Evolutionary conservation across 2,113 vertebrate genomes (phyloP), one percentile per base, ranked within the genome.

Genomic region (Proterorhinus semilunaris): DNA sequence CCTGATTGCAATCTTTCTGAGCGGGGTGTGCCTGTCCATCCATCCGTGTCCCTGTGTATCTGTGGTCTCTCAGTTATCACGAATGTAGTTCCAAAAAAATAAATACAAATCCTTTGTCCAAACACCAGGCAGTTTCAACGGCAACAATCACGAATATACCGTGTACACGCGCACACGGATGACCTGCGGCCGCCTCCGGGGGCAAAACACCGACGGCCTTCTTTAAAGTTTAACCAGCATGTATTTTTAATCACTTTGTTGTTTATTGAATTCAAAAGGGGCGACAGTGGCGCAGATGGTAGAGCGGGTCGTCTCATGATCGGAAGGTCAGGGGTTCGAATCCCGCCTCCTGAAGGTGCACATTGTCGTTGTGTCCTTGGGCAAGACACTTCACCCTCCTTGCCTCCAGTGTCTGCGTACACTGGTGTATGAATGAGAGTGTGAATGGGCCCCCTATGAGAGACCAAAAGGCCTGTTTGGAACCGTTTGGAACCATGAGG

Each of bases 211-310:
- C 3, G 1, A 10, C 8, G 53, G 17, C 16, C 9, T 55, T 55
- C 53, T 55, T 55, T 27, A 58, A 58, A 42, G 10, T 58, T 58
- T 58, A 58, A 42, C 55, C 27, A 42, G 55, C 55, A 13, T 58
- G 36, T 58, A 58, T 58, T 13, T 58, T 58, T 58, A 58, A 58
- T 58, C 55, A 58, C 55, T 42, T 13, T 58, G 27, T 58, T 58
- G 55, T 58, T 58, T 42, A 13, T 36, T 58, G 11, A 58, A 58
- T 58, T 42, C 42, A 58, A 58, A 58, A n/a, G n/a, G n/a, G n/a
- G n/a, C n/a, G n/a, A n/a, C n/a, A n/a, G n/a, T n/a, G n/a, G n/a
- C n/a, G n/a, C n/a, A n/a, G n/a, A n/a, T n/a, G n/a, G n/a, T n/a
- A n/a, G n/a, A n/a, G n/a, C n/a, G n/a, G n/a, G n/a, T n/a, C n/a